Conservation (phyloP, 2,888 invertebrate genomes). For the Stegophylla sp. region DNA sequence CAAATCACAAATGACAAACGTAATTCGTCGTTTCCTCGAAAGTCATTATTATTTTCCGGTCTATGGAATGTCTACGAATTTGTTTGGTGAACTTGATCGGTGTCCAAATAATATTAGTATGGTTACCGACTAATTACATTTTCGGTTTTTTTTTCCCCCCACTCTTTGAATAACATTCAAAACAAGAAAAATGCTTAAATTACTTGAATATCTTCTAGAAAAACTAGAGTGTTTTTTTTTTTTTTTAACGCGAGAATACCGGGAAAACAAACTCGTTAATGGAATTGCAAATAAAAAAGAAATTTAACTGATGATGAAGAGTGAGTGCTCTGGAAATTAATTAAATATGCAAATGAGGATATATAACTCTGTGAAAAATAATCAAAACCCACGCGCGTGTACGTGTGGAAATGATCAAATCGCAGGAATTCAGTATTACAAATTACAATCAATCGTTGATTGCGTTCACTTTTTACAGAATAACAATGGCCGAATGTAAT, state of each 20-base stretch:
- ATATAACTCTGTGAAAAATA: background rate
- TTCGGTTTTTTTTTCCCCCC: too few relatives aligned
- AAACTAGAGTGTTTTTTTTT: background rate
- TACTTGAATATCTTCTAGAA: too few relatives aligned
- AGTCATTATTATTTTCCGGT: background rate
- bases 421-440: background rate
- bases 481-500: constrained; percentile 18
- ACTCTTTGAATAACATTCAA: too few relatives aligned
- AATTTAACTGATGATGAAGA: background rate
- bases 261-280: too few relatives aligned
- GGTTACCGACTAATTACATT: background rate
- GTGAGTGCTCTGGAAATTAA: background rate
- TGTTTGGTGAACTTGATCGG: background rate
- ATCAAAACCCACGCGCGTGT: background rate
- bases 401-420: background rate
- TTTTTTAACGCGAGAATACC: too few relatives aligned
- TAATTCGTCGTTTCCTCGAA: background rate
- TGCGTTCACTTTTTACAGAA: constrained; percentile 12
- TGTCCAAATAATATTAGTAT: constrained; percentile 2
- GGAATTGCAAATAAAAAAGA: background rate
- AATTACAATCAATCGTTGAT: background rate
- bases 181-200: too few relatives aligned
- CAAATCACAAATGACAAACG: background rate
- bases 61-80: background rate
- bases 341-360: constrained; percentile 16